Conservation (phyloP, 2,888 invertebrate species). For the Willowsia nigromaculata region DNA sequence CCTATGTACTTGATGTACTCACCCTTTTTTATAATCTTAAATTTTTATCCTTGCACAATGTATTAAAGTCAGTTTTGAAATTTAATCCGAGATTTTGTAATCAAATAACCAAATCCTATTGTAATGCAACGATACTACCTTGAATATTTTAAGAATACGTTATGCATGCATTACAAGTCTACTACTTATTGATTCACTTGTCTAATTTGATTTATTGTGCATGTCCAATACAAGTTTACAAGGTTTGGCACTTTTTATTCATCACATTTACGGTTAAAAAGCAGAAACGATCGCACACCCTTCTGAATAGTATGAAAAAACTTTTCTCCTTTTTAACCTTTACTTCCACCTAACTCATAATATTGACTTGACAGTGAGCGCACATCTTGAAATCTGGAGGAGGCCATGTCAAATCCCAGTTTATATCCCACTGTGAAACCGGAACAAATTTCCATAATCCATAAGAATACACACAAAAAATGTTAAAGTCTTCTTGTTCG, state of each 20-base stretch:
- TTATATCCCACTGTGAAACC: constrained; percentile 10
- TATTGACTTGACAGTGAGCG: background rate
- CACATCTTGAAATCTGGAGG: background rate
- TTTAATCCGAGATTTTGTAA: constrained; percentile 22
- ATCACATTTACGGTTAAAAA: background rate
- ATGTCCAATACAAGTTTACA: constrained; percentile 23
- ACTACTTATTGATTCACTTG: background rate
- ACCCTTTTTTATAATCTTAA: no score
- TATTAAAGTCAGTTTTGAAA: background rate
- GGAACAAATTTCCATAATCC: constrained; percentile 7
- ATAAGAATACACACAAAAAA: background rate
- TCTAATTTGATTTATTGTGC: constrained; percentile 16
- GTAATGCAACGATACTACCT: background rate
- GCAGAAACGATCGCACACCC: background rate
- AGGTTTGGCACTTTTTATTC: constrained; percentile 10
- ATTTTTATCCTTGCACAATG: background rate
- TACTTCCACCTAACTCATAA: background rate
- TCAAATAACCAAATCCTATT: background rate
- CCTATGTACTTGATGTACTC: no score
- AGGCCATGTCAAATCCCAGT: background rate
- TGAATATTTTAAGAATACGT: background rate
- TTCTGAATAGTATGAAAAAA: background rate
- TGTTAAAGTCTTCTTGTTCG: background rate
- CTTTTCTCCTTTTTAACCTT: no score
- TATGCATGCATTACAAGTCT: background rate